Evolutionary conservation across 2,113 vertebrate genomes (phyloP).

Genomic region (Lophotis ruficrista): DNA sequence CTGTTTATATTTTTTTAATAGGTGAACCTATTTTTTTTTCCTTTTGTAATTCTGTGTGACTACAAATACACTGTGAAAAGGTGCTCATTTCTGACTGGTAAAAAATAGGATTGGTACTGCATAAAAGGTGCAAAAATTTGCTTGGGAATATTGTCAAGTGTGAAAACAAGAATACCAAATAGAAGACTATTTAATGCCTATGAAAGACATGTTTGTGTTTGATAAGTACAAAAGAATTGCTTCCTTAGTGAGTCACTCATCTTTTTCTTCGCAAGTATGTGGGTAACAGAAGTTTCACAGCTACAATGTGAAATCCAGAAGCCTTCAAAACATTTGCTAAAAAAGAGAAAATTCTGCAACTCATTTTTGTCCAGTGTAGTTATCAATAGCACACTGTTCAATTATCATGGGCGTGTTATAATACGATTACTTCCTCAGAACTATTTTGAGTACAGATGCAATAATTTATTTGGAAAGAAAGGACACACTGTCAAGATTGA

Average conservation of each 20-base stretch:
- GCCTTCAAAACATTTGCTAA: background rate
- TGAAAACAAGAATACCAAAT: background rate
- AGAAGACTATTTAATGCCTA: background rate
- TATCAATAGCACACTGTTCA: background rate
- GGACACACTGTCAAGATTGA: background rate
- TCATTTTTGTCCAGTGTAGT: background rate
- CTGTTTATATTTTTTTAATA: background rate
- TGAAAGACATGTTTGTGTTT: background rate
- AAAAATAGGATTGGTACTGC: background rate
- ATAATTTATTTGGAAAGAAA: background rate
- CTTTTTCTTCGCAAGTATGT: background rate
- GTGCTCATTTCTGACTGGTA: background rate
- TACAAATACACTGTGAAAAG: background rate
- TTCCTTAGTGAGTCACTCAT: background rate
- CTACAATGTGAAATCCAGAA: background rate
- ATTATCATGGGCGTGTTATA: background rate
- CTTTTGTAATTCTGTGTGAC: background rate
- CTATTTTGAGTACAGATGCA: background rate
- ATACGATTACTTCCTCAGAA: background rate
- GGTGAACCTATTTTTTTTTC: background rate
- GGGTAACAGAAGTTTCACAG: background rate
- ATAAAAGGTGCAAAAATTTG: background rate
- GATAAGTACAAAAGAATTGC: background rate
- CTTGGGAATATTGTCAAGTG: background rate
- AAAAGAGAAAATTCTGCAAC: background rate